These are phyloP conservation scores for Penelope pileata DNA, from an alignment of 2,113 vertebrate genomes.

Conservation along the genomic window DNA sequence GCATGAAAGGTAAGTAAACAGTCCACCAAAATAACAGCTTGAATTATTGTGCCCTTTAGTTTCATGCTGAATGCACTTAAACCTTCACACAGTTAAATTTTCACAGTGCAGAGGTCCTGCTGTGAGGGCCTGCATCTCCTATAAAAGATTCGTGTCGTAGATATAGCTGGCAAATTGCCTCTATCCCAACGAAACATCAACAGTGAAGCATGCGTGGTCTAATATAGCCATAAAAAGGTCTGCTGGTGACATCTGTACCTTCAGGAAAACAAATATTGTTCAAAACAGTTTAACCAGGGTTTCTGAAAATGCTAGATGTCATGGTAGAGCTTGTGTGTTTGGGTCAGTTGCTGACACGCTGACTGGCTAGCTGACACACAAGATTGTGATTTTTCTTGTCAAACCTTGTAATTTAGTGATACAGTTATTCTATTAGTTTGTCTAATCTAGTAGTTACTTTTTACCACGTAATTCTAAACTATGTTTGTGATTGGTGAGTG, in stretches of 20 bases:
- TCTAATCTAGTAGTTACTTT: not conserved
- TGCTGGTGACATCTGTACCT: conserved; percentile 11
- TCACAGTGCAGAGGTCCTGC: not conserved
- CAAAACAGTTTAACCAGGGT: not conserved
- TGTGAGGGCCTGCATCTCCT: not conserved
- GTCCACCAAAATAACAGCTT: not conserved
- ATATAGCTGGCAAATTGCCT: not conserved
- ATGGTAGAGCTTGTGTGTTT: not conserved
- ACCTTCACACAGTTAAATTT: not conserved
- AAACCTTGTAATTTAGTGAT: not conserved
- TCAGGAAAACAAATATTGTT: conserved; percentile 22
- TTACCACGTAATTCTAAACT: not conserved
- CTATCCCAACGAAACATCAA: conserved; percentile 33
- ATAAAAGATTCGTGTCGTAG: not conserved
- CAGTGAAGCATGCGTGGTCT: not conserved
- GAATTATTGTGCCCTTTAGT: not conserved
- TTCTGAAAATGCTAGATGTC: not conserved
- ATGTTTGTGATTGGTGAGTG: not conserved
- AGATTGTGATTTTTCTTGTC: not conserved
- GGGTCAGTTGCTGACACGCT: not conserved
- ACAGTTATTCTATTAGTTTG: not conserved
- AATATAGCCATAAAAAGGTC: not conserved
- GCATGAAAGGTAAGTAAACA: not conserved
- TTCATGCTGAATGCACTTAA: not conserved
- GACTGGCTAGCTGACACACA: not conserved